phyloP scores from a whole-genome alignment of 2,888 invertebrate genomes.

The Melieria crassipennis region DNA sequence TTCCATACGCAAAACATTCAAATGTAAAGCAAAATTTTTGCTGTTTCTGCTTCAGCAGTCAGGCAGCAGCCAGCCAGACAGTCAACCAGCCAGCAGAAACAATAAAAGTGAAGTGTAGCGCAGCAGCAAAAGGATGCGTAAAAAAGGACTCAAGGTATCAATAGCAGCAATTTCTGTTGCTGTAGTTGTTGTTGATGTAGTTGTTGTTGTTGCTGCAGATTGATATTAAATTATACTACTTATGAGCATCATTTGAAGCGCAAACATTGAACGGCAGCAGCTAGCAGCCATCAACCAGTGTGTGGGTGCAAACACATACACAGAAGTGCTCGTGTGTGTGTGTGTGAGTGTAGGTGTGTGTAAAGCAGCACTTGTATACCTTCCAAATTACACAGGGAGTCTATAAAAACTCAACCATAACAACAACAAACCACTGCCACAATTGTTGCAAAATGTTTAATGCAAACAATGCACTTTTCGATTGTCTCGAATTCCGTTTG shows the following conservation, averaged over 20 bases:
- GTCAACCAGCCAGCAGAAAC: no score
- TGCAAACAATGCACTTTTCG: constrained; percentile 44
- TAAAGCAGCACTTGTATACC: neutral
- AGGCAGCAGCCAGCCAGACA: no score
- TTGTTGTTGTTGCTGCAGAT: constrained; percentile 44
- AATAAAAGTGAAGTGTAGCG: no score
- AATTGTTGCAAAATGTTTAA: constrained; percentile 48
- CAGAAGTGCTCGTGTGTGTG: neutral
- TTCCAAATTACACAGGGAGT: constrained; percentile 11
- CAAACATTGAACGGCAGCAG: constrained; percentile 53
- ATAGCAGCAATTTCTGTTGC: no score
- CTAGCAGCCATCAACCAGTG: constrained; percentile 29
- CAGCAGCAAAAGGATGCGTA: no score
- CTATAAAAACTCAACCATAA: constrained; percentile 45
- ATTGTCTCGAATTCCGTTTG: constrained; percentile 20
- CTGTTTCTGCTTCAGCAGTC: no score
- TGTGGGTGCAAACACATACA: neutral
- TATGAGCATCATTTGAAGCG: constrained; percentile 59
- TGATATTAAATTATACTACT: constrained; percentile 65
- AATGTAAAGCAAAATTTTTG: no score
- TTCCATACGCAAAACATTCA: no score
- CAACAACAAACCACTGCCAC: constrained; percentile 49
- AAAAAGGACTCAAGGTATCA: no score
- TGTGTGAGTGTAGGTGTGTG: neutral
- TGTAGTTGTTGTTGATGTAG: no score